phyloP scores from a whole-genome alignment of 2,797 vertebrate species.

The Megalops cyprinoides region DNA sequence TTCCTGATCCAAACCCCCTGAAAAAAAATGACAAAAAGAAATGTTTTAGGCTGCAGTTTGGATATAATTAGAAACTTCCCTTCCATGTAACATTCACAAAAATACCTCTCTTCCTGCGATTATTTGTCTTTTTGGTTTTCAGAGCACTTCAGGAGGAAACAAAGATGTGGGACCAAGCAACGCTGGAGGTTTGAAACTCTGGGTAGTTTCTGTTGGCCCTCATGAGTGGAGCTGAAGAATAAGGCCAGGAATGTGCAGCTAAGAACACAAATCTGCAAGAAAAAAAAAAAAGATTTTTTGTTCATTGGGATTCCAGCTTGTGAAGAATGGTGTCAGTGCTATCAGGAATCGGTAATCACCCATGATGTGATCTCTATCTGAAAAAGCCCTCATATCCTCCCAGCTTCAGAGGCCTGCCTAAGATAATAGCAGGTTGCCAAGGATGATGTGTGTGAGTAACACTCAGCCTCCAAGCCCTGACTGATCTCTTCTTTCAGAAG shows the following conservation, averaged over 20 bases:
- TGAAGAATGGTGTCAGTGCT: background rate
- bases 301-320: too few relatives aligned
- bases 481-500: background rate
- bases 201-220: background rate
- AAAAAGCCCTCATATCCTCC: background rate
- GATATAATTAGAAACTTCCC: slow-evolving; percentile 52
- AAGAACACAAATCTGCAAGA: too few relatives aligned
- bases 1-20: slow-evolving; percentile 60
- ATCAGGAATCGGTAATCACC: slow-evolving; percentile 13
- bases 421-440: slow-evolving; percentile 23
- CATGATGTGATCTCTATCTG: background rate
- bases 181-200: background rate
- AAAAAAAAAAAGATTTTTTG: too few relatives aligned
- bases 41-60: too few relatives aligned
- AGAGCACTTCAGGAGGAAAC: background rate
- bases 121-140: background rate
- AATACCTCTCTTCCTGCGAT: too few relatives aligned
- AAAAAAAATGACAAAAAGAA: background rate
- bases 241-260: background rate
- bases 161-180: background rate
- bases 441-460: slow-evolving; percentile 11
- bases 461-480: background rate
- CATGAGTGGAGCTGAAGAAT: background rate
- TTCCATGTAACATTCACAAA: slow-evolving; percentile 14
- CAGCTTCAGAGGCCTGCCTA: background rate